Base-by-base conservation (phyloP, 2,888 invertebrate genomes). In the Hemithea aestivaria region DNA sequence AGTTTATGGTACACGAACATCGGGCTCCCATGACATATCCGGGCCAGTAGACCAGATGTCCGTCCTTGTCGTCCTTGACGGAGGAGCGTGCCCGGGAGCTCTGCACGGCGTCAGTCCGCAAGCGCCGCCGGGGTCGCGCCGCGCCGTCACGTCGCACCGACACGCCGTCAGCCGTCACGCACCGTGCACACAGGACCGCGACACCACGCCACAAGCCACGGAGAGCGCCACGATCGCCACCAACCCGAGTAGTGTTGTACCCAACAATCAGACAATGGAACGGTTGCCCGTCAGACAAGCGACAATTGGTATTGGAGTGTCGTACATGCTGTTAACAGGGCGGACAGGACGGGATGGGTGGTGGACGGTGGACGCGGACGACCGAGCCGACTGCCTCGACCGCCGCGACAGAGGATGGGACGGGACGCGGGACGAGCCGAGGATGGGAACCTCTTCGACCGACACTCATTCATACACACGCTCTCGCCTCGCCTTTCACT, bases 51-150 rank as follows among this genome's bases (percentile, higher is more conserved):
- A 99, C 94, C 90, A 99, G 96, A 90, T 99, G 99, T 89, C 99
- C 99, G 89, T 99, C 99, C 90, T 95, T 95, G 91, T 99, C 99
- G 91, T 99, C 98, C 92, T 97, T 96, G 89, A 98, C 94, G 88
- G 96, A 94, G 88, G 96, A 95, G 85, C 87, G 85, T 82, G 93
- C 93, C 81, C 93, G 91, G 87, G 94, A 93, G 90, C 92, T 93
- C 94, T 94, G 92, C 89, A 83, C 70, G 32, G 21, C 23, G 48
- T 40, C 37, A 35, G 39, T 29, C 27, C 44, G 29, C 33, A n/a
- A 12, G 11, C 37, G 42, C 45, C 53, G 54, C 51, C 42, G 55
- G 51, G 49, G 45, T 44, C 51, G 48, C 54, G 25, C 52, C 44
- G 40, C 52, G 53, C 53, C 41, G 58, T 58, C 51, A 55, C 35